Percentiles rank a stretch among this genome's conserved stretches.
Evolutionary conservation across 37 sponge, comb jelly and placozoan genomes (phyloP).

Genomic region (Haliclona indistincta): DNA sequence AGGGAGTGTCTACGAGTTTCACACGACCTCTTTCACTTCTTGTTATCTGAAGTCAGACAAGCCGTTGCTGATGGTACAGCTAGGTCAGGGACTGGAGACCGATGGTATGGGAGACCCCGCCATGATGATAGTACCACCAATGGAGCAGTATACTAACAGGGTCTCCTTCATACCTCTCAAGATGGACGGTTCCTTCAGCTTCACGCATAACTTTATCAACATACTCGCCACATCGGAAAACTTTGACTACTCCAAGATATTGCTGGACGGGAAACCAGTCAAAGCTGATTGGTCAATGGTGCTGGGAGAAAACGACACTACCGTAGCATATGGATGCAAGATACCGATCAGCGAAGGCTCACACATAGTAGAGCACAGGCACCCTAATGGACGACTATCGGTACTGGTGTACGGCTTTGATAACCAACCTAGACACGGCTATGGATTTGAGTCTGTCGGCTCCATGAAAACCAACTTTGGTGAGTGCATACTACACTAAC

Average conservation of each 20-base stretch:
- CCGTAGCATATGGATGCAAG: slow-evolving; percentile 25
- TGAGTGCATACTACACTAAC: no score
- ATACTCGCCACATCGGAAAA: background rate
- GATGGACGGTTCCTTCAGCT: background rate
- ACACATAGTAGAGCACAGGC: background rate
- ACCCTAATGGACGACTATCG: slow-evolving; percentile 7
- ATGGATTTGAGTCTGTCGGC: no score
- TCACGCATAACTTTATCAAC: background rate
- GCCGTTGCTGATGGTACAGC: background rate
- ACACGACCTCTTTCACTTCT: background rate
- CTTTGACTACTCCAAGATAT: background rate
- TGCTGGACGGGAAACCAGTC: background rate
- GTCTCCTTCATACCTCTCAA: background rate
- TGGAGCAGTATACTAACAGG: background rate
- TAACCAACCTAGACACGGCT: background rate
- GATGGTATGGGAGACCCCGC: slow-evolving; percentile 15
- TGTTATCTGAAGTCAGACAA: background rate
- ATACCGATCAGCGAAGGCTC: background rate
- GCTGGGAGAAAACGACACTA: background rate
- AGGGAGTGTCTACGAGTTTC: background rate
- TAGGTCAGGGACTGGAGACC: background rate
- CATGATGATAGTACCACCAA: slow-evolving; percentile 11
- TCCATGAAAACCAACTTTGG: no score
- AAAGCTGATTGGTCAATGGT: background rate
- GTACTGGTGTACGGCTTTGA: slow-evolving; percentile 25